A percentile compares a stretch with the other conserved stretches of the same genome.
phyloP scores from a whole-genome alignment of 2,113 vertebrate species.

The Pseudorasbora parva region DNA sequence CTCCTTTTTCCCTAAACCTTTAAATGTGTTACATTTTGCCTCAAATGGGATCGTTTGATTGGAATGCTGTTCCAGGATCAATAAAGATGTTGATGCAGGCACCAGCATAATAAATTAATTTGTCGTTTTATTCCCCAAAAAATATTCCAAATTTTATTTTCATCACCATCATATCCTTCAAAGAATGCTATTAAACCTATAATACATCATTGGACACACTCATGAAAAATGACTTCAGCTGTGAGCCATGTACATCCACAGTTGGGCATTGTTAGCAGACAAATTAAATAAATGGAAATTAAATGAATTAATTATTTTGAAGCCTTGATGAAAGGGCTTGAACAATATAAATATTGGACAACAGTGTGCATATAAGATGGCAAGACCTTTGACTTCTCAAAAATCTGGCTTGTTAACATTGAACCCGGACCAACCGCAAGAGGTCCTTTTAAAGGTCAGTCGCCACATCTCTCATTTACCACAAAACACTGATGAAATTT shows the following conservation, averaged over 20 bases:
- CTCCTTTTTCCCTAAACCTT: no score
- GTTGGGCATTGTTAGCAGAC: neutral
- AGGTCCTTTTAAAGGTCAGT: neutral
- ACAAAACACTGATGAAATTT: neutral
- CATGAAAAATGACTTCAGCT: no score
- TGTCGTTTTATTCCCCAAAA: no score
- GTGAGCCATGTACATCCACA: neutral
- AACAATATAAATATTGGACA: constrained; percentile 46
- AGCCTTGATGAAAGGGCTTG: neutral
- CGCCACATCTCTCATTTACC: neutral
- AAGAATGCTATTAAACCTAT: no score
- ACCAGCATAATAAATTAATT: no score
- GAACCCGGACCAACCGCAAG: neutral
- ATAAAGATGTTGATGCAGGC: no score
- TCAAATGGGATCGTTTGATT: no score
- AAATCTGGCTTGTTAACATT: constrained; percentile 25
- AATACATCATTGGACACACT: no score
- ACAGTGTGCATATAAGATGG: neutral
- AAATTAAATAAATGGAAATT: neutral
- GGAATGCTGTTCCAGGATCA: no score
- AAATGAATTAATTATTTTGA: neutral
- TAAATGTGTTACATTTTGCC: no score
- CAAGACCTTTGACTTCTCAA: constrained; percentile 9
- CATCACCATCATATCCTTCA: no score
- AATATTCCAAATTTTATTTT: no score